These are phyloP conservation scores for Aethes cnicana DNA, from an alignment of 2,888 invertebrate species.

Conservation along the genomic window DNA sequence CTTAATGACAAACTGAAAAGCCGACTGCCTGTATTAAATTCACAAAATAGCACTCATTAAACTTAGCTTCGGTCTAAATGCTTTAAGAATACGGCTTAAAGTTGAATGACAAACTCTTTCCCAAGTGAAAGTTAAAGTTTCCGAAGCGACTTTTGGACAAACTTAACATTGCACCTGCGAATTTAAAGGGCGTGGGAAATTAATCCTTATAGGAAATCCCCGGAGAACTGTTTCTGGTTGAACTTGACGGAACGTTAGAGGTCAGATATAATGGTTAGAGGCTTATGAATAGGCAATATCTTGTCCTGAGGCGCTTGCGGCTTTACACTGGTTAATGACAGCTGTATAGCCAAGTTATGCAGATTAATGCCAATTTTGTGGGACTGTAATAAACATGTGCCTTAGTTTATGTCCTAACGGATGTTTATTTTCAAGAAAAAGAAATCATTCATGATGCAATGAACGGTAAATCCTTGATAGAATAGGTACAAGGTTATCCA, in stretches of 20 bases:
- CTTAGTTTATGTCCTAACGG: slow-evolving; percentile 27
- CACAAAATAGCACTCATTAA: slow-evolving; percentile 11
- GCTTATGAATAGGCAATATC: slow-evolving; percentile 67
- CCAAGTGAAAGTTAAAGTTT: slow-evolving; percentile 39
- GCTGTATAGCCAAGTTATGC: slow-evolving; percentile 62
- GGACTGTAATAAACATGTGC: slow-evolving; percentile 40
- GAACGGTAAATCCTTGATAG: slow-evolving; percentile 8
- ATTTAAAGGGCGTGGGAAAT: slow-evolving; percentile 13
- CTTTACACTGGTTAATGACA: slow-evolving; percentile 65
- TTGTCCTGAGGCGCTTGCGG: slow-evolving; percentile 62
- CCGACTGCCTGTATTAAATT: slow-evolving; percentile 49
- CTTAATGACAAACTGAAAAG: slow-evolving; percentile 55
- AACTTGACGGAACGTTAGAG: background rate
- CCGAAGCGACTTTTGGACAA: slow-evolving; percentile 30
- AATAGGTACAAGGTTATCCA: too few species aligned
- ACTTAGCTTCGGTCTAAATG: slow-evolving; percentile 5
- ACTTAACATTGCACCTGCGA: slow-evolving; percentile 26
- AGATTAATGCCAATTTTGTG: slow-evolving; percentile 65
- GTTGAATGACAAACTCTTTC: slow-evolving; percentile 26
- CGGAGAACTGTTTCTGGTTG: slow-evolving; percentile 4
- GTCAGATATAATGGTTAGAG: slow-evolving; percentile 32
- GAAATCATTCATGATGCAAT: slow-evolving; percentile 6
- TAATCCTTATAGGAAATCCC: slow-evolving; percentile 16
- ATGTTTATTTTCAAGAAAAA: slow-evolving; percentile 27
- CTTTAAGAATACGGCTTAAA: slow-evolving; percentile 21